Base-by-base conservation (phyloP, 2,888 invertebrate genomes). In the Neoaliturus tenellus region DNA sequence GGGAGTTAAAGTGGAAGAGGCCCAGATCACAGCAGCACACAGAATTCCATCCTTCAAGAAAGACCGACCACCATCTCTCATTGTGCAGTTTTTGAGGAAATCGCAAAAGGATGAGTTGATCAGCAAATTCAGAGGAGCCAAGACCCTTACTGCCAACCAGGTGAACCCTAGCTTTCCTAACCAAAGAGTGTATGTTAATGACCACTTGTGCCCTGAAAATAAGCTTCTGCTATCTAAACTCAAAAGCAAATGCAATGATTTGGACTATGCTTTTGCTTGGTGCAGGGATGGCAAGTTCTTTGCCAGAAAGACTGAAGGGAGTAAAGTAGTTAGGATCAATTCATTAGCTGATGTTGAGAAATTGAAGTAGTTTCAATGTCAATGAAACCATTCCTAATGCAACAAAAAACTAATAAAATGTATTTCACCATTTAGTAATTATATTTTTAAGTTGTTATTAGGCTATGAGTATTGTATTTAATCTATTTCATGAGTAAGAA, bases 171-270 rank as follows among this genome's bases (percentile, higher is more conserved):
- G 23, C 12, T 82, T 82, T 33, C 69, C 69, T 25, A 10, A 3
- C 12, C 17, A 44, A 17, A 39, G 31, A 44, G 82, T 82, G 12
- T 82, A 41, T 3, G 51, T 82, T 14, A 82, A 71, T 23, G 69
- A 82, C 20, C 82, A 82, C 33, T 71, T 82, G 44, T 33, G 44
- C 25, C 82, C 82, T 5, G 82, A 69, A 48, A 82, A 69, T 44
- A 69, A 82, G 33, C 10, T 25, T 23, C 48, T 82, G 12, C 48
- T 82, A 3, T 10, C 69, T 44, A 71, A 25, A 33, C 71, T 82
- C n/a, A 82, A 82, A 44, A 44, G 3, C 23, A 82, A 82, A 44
- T 82, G 44, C 31, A 23, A 44, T n/a, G 82, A 80, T n/a, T n/a
- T n/a, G n/a, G n/a, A n/a, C n/a, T n/a, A n/a, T n/a, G n/a, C n/a